phyloP scores from a whole-genome alignment of 2,888 invertebrate species.

The Aphodius sticticus region DNA sequence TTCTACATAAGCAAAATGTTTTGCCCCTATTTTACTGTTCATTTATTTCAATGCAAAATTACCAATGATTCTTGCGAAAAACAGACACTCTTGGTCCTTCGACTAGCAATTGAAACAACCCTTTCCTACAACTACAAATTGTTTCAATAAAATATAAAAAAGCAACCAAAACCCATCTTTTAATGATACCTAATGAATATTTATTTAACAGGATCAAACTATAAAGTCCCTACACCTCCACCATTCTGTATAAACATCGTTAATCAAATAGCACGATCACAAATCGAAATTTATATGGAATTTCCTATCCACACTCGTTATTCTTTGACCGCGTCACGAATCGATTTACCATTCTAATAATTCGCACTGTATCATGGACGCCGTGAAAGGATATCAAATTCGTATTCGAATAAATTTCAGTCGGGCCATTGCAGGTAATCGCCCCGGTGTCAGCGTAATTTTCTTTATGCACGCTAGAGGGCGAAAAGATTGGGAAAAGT shows the following conservation, averaged over 20 bases:
- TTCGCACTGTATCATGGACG: background rate
- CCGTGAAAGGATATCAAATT: background rate
- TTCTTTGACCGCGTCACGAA: background rate
- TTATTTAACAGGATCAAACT: no score
- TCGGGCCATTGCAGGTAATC: background rate
- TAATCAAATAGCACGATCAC: background rate
- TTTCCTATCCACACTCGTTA: background rate
- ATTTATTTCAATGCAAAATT: no score
- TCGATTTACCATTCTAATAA: background rate
- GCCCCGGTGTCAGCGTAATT: background rate
- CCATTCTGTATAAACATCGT: background rate
- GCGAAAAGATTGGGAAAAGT: slow-evolving; percentile 4
- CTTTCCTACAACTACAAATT: no score
- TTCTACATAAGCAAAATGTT: no score
- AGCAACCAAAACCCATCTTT: no score
- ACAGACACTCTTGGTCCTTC: no score
- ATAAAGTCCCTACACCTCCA: background rate
- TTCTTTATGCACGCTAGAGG: slow-evolving; percentile 4
- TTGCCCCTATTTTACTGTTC: no score
- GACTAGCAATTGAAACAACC: no score
- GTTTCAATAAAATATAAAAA: no score
- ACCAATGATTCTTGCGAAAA: no score
- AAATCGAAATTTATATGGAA: background rate
- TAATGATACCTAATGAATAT: no score
- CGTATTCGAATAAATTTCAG: background rate